Evolutionary conservation across 2,888 invertebrate genomes (phyloP), one percentile per base, ranked within the genome.

Genomic region (Dynastes maya): DNA sequence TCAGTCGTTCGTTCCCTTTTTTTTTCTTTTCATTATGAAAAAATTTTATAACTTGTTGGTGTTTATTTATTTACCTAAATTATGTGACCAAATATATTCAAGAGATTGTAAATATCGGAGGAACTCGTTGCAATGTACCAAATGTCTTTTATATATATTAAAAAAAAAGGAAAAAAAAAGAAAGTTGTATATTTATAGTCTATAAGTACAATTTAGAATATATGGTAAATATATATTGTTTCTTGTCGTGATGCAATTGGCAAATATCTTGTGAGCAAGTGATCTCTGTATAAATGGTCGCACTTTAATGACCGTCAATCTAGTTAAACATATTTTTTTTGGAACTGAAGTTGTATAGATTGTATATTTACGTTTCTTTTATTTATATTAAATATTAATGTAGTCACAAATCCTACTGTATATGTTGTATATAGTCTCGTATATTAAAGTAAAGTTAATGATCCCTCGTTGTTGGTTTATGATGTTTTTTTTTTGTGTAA

Each of bases 361-460:
- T 84, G 84, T 84, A 84, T 82, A 82, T 83, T 81, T 81, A 84
- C 82, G 84, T 85, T 85, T 86, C 85, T 45, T 45, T 45, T 85
- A 85, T 85, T 87, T 86, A 84, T 84, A 82, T 83, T 83, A 81
- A 81, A 77, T 82, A 79, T 81, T 81, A 78, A 80, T 80, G 74
- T 80, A 81, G 78, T 81, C 81, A 49, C 65, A 61, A 55, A 61
- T 58, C 58, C 72, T 81, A 76, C 78, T 86, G 86, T 86, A 86
- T 85, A 87, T 86, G 85, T 84, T 88, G 87, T 87, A 87, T 82
- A 87, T 87, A 87, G 87, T 86, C 86, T 87, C 83, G 85, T 85
- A 85, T 86, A 85, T 86, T 55, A 64, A 79, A 82, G 84, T 85
- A 83, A 85, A 85, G 85, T 83, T 83, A 83, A 84, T 83, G 82